Evolutionary conservation across 2,797 vertebrate genomes (phyloP).

Genomic region (Spea hammondii): DNA sequence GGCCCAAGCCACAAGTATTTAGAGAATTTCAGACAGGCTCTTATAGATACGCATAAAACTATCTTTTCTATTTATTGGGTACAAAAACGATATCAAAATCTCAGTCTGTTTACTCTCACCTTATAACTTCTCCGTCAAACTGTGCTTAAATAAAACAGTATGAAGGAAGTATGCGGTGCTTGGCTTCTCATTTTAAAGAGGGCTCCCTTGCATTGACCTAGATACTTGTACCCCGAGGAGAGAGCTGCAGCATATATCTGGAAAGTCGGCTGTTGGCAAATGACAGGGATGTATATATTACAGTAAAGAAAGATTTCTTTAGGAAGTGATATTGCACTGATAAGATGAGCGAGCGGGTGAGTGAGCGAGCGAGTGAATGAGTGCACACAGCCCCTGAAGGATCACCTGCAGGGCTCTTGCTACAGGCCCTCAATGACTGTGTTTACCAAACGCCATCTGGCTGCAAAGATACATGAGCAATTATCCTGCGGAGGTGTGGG

Average conservation of each 20-base stretch:
- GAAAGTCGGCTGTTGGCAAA: slow-evolving; percentile 35
- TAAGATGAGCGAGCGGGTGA: slow-evolving; percentile 54
- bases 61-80: slow-evolving; percentile 28
- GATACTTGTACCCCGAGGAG: slow-evolving; percentile 24
- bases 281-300: slow-evolving; percentile 34
- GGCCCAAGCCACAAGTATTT: slow-evolving; percentile 55
- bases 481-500: slow-evolving; percentile 67
- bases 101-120: slow-evolving; percentile 29
- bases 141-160: background rate
- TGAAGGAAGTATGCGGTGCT: background rate
- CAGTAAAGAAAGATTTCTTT: slow-evolving; percentile 10
- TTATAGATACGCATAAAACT: slow-evolving; percentile 9
- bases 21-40: slow-evolving; percentile 44
- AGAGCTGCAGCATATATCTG: slow-evolving; percentile 23
- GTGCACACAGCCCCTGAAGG: slow-evolving; percentile 60
- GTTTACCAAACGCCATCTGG: slow-evolving; percentile 74
- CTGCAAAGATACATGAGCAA: slow-evolving; percentile 73
- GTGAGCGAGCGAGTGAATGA: background rate
- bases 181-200: slow-evolving; percentile 15
- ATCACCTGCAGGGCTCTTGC: slow-evolving; percentile 59
- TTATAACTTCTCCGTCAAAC: slow-evolving; percentile 1
- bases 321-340: slow-evolving; percentile 48
- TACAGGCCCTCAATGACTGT: slow-evolving; percentile 67
- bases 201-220: slow-evolving; percentile 7
- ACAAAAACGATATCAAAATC: background rate